phyloP scores from a whole-genome alignment of 2,113 vertebrate genomes.

The Leptobrachium ailaonicum region DNA sequence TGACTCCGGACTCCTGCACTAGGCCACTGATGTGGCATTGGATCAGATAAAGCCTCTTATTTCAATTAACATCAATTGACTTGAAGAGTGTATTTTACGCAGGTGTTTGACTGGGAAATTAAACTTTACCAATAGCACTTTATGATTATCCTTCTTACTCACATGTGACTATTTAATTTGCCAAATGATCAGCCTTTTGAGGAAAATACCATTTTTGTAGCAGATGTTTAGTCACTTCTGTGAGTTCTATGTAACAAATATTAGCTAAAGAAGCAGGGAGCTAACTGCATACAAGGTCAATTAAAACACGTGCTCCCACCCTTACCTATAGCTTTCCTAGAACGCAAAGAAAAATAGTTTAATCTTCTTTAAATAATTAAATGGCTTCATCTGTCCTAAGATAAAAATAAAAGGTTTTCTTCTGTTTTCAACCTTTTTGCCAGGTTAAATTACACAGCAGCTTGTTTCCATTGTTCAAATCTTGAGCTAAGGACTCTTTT shows the following conservation, averaged over 20 bases:
- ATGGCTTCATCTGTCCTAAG: slow-evolving; percentile 53
- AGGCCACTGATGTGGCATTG: too few species aligned
- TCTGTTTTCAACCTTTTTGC: slow-evolving; percentile 33
- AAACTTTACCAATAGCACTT: too few species aligned
- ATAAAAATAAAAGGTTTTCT: slow-evolving; percentile 24
- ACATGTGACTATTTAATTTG: slow-evolving; percentile 4
- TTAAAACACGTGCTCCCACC: slow-evolving; percentile 63
- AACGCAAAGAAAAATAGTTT: slow-evolving; percentile 59
- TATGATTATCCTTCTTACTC: slow-evolving; percentile 2
- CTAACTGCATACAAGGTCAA: slow-evolving; percentile 58
- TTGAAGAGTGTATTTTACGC: too few species aligned
- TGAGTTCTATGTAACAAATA: slow-evolving; percentile 58
- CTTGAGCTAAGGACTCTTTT: slow-evolving; percentile 38
- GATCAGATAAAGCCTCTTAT: too few species aligned
- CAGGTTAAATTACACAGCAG: slow-evolving; percentile 48
- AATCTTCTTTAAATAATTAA: slow-evolving; percentile 58
- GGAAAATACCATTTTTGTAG: slow-evolving; percentile 39
- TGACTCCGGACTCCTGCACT: too few species aligned
- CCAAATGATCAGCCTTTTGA: slow-evolving; percentile 18
- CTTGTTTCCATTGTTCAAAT: slow-evolving; percentile 57
- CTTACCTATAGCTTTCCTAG: slow-evolving; percentile 54
- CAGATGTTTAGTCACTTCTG: slow-evolving; percentile 69
- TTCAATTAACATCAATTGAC: too few species aligned
- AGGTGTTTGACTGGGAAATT: too few species aligned
- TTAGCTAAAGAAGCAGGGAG: slow-evolving; percentile 62